Evolutionary conservation across 2,888 invertebrate genomes (phyloP), one percentile per base, ranked within the genome.

Genomic region (Amphimallon solstitiale): DNA sequence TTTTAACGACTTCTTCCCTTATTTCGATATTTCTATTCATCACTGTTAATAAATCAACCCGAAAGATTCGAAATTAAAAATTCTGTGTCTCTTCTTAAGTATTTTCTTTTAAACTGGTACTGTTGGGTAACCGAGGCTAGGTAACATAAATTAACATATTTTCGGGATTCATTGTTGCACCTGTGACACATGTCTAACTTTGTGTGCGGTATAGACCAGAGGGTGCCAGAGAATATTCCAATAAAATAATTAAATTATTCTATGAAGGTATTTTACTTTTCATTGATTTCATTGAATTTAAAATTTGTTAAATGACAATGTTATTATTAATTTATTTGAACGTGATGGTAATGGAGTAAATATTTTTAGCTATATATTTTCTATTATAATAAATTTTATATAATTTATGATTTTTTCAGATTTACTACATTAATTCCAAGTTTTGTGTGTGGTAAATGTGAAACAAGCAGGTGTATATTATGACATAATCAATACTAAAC

Each of bases 111-210:
- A 23, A 40, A 37, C 40, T 37, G 56, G 12, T 48, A 65, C 59
- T 65, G 64, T 59, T 65, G 49, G 56, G 49, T 59, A 49, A 59
- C 64, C 46, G 21, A 48, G 48, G 59, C 48, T 40, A 40, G 63
- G 48, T 56, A 65, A 65, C 64, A 65, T 65, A 65, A 65, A 65
- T 65, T 65, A 65, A 65, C 64, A 65, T 65, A 65, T 59, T 65
- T 59, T 65, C 56, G 37, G 46, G 56, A 46, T 56, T 46, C 56
- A 65, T 65, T 65, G 64, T 65, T 65, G 49, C 64, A 48, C 38
- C 59, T 59, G 56, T 59, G 64, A 65, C 64, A 65, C 64, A 56
- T 65, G 56, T 48, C 56, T 59, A 65, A 65, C 61, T 66, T 69
- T 68, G 56, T 59, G 29, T 59, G 56, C 56, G 14, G 45, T 6